These are phyloP conservation scores for Cordilura impudica DNA, from an alignment of 2,888 invertebrate species.

Conservation along the genomic window DNA sequence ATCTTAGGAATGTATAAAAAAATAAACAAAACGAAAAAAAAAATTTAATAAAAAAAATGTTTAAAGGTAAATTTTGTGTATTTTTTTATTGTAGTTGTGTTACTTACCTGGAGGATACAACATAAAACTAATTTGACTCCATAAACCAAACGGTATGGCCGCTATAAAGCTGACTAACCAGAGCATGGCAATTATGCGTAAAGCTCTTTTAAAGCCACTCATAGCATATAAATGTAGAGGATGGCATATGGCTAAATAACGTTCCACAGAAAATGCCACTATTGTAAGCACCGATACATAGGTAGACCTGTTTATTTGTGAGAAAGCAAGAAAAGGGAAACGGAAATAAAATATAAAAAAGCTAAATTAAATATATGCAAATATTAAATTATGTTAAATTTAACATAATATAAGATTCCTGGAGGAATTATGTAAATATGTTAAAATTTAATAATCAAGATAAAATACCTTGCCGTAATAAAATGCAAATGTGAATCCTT, in stretches of 20 bases:
- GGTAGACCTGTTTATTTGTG: constrained; percentile 83
- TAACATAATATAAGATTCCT: no score
- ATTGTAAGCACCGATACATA: constrained; percentile 95
- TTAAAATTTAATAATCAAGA: no score
- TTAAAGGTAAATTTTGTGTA: no score
- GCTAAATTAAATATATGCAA: constrained; percentile 18
- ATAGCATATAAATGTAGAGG: constrained; percentile 90
- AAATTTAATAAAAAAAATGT: background rate
- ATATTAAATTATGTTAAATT: background rate
- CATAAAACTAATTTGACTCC: constrained; percentile 86
- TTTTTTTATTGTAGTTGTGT: background rate
- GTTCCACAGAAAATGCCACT: constrained; percentile 93
- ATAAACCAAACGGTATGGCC: constrained; percentile 87
- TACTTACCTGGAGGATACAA: constrained; percentile 84
- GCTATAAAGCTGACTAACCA: constrained; percentile 88
- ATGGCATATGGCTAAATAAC: constrained; percentile 94
- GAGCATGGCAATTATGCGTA: constrained; percentile 86
- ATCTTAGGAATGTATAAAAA: constrained; percentile 72
- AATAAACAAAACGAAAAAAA: background rate
- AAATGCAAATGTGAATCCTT: no score
- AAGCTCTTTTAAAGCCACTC: constrained; percentile 89
- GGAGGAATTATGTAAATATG: no score
- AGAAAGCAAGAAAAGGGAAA: background rate
- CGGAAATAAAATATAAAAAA: background rate
- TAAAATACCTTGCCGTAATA: no score